Conservation (phyloP, 2,888 invertebrate species). For the Lottia scabra region DNA sequence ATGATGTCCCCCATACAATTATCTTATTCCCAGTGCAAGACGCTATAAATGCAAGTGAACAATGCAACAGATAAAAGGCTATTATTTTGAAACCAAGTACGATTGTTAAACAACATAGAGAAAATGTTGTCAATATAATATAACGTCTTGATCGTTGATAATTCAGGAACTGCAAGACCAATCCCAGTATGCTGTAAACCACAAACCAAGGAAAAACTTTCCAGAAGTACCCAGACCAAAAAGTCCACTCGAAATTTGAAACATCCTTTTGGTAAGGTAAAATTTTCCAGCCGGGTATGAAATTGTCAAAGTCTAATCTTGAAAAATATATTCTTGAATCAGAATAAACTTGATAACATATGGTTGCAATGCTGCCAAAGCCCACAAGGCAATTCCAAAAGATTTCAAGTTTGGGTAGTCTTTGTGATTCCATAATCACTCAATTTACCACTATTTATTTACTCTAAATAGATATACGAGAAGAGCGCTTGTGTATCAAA, state of each 20-base stretch:
- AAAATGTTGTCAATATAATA: conserved; percentile 27
- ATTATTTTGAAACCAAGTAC: conserved; percentile 43
- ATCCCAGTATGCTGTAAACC: conserved; percentile 45
- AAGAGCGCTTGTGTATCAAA: too few relatives aligned
- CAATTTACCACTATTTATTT: too few relatives aligned
- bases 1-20: conserved; percentile 45
- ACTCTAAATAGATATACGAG: too few relatives aligned
- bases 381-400: too few relatives aligned
- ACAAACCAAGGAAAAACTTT: conserved; percentile 74
- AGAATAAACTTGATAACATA: not conserved
- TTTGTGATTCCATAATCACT: too few relatives aligned
- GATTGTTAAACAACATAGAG: conserved; percentile 29
- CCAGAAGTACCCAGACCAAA: conserved; percentile 74
- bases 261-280: conserved; percentile 71
- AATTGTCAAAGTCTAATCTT: not conserved
- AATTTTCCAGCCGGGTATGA: not conserved
- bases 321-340: not conserved
- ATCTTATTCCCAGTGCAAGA: conserved; percentile 26
- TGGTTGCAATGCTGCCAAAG: not conserved
- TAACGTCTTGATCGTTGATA: conserved; percentile 6
- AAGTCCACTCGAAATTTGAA: conserved; percentile 81
- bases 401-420: too few relatives aligned
- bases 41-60: conserved; percentile 34
- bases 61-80: conserved; percentile 38
- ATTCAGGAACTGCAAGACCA: not conserved